Conservation (phyloP, 2,113 vertebrate genomes). For the Agelaius phoeniceus region DNA sequence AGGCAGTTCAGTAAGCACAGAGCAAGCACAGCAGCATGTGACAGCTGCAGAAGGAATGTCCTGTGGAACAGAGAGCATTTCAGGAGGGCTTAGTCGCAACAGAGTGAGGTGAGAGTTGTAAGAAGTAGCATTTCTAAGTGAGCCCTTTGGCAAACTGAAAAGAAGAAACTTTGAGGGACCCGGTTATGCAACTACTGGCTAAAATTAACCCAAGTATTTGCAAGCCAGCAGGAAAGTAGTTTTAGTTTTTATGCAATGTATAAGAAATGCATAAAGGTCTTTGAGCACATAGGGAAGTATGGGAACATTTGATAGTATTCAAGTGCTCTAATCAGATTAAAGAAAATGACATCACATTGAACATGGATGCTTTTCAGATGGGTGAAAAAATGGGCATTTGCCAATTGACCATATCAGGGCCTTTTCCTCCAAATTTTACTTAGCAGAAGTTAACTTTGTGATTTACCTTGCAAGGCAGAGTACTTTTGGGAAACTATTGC, state of each 20-base stretch:
- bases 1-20: not conserved
- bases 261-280: not conserved
- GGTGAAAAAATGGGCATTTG: rapidly evolving
- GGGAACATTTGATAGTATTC: not conserved
- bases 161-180: not conserved
- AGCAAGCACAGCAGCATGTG: not conserved
- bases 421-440: not conserved
- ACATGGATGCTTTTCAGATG: not conserved
- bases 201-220: slow-evolving; percentile 9
- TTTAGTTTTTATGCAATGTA: not conserved
- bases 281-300: not conserved
- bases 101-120: not conserved
- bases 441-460: not conserved
- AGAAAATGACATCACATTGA: not conserved
- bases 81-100: slow-evolving; percentile 23
- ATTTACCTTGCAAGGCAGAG: not conserved
- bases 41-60: slow-evolving; percentile 9
- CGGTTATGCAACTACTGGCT: not conserved
- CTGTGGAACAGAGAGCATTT: slow-evolving; percentile 22
- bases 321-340: not conserved
- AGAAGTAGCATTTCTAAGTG: slow-evolving; percentile 15
- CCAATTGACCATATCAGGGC: not conserved
- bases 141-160: not conserved
- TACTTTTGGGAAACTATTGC: not conserved
- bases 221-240: not conserved